Conservation (phyloP, 2,797 vertebrate species). For the Artibeus jamaicensis region DNA sequence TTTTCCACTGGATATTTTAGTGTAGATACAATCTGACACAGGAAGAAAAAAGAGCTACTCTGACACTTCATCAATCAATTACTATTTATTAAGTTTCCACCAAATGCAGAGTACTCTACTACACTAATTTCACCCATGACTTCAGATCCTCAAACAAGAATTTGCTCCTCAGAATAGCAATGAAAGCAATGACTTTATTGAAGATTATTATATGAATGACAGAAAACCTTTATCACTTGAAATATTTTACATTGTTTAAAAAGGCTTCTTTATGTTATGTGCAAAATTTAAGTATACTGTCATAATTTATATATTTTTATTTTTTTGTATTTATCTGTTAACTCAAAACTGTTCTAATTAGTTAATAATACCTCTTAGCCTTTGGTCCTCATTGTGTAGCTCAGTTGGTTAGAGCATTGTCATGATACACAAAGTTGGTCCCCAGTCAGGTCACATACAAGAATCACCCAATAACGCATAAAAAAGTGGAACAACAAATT, state of each 20-base stretch:
- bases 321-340: slow-evolving; percentile 32
- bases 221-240: background rate
- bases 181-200: background rate
- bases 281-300: background rate
- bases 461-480: background rate
- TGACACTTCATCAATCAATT: slow-evolving; percentile 55
- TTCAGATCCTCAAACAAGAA: slow-evolving; percentile 38
- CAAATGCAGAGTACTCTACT: background rate
- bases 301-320: background rate
- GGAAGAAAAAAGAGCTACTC: background rate
- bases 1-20: background rate
- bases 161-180: background rate
- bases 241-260: background rate
- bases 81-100: slow-evolving; percentile 26
- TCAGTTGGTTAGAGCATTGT: background rate
- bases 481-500: background rate
- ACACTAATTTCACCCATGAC: slow-evolving; percentile 27
- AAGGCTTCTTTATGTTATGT: background rate
- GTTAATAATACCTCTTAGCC: background rate
- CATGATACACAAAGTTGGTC: background rate
- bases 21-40: background rate
- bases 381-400: background rate
- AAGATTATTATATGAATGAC: background rate
- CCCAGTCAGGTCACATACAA: background rate
- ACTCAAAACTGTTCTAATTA: background rate